These are phyloP conservation scores for Cyanocitta stelleri DNA, from an alignment of 2,113 vertebrate genomes.

Conservation along the genomic window DNA sequence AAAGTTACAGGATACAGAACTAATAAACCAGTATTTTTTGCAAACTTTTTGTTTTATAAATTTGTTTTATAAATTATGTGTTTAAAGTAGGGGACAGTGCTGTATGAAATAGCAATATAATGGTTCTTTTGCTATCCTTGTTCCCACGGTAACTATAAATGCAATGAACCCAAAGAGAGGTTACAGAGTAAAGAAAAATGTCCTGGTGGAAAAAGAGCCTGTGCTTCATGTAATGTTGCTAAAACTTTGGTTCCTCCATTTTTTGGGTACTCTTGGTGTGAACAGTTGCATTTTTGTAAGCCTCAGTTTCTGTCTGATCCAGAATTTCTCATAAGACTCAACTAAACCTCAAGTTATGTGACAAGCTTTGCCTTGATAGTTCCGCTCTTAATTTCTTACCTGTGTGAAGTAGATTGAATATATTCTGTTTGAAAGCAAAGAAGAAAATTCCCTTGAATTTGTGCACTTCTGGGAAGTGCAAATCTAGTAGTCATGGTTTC, in stretches of 20 bases:
- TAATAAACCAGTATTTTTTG: background rate
- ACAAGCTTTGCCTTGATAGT: background rate
- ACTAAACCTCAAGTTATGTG: background rate
- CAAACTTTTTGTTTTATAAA: background rate
- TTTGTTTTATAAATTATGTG: background rate
- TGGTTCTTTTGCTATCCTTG: background rate
- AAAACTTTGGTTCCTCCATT: background rate
- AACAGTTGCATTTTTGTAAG: background rate
- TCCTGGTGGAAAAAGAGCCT: background rate
- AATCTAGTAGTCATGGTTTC: background rate
- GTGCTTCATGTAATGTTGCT: background rate
- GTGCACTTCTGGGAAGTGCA: background rate
- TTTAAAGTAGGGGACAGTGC: background rate
- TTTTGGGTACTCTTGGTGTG: background rate
- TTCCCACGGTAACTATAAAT: background rate
- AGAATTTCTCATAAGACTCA: background rate
- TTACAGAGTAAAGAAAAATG: background rate
- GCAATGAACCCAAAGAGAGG: background rate
- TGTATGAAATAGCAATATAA: background rate
- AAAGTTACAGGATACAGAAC: background rate
- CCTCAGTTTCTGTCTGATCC: background rate
- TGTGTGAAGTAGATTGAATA: background rate
- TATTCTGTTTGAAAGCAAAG: background rate
- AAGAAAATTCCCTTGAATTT: background rate
- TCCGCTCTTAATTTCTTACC: background rate